A percentile compares a stretch with the other conserved stretches of the same genome.
Conservation (phyloP, 2,113 vertebrate species). For the Sitta europaea region DNA sequence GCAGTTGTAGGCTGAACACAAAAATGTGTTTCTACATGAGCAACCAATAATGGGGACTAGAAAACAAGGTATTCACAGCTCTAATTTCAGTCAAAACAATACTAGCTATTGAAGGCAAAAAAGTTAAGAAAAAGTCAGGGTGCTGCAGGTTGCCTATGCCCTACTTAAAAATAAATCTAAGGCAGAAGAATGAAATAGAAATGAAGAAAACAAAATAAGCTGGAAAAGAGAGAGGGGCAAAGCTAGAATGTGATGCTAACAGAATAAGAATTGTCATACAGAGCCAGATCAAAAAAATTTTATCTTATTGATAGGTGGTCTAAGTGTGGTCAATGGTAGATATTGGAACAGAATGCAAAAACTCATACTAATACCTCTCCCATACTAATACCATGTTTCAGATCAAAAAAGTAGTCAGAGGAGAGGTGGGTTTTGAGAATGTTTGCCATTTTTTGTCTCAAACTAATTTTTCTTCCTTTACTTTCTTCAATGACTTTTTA, state of each 20-base stretch:
- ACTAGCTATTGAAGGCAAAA: not conserved
- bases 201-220: not conserved
- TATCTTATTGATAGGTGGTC: not conserved
- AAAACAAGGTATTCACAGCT: not conserved
- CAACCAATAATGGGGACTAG: not conserved
- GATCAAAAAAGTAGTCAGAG: not conserved
- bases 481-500: not conserved
- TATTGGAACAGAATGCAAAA: not conserved
- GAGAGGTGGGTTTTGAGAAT: not conserved
- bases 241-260: not conserved
- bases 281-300: not conserved
- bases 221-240: not conserved
- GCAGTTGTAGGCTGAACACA: not conserved
- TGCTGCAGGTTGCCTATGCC: not conserved
- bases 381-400: not conserved
- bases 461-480: not conserved
- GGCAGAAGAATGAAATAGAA: not conserved
- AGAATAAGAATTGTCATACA: not conserved
- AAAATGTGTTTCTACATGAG: not conserved
- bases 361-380: not conserved
- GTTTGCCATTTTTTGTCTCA: not conserved
- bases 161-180: not conserved
- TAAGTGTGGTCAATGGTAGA: not conserved
- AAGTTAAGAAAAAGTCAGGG: not conserved
- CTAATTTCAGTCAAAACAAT: not conserved